Conservation (phyloP, 2,113 vertebrate genomes). For the Peromyscus maniculatus region DNA sequence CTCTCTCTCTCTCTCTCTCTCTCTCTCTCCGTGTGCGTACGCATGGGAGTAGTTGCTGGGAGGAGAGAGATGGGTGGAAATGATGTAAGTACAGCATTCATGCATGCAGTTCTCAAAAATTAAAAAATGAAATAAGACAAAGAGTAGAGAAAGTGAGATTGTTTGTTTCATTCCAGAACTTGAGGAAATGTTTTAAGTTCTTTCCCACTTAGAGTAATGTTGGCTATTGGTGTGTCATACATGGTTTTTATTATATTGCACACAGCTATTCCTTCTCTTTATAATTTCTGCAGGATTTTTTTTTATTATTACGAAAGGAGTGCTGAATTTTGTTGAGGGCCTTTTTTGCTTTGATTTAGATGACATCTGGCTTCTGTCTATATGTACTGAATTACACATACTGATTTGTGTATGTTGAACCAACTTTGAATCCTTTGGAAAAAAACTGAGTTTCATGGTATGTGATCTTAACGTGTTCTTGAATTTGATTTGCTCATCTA, state of each 20-base stretch:
- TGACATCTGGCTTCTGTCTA: neutral
- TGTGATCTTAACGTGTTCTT: neutral
- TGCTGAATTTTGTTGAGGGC: neutral
- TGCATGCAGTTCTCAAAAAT: neutral
- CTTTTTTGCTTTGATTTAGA: neutral
- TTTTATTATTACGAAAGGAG: neutral
- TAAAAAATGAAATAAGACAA: neutral
- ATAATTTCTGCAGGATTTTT: neutral
- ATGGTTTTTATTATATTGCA: neutral
- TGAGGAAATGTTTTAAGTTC: neutral
- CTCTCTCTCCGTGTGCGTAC: too few species aligned
- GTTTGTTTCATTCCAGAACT: neutral
- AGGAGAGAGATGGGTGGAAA: neutral
- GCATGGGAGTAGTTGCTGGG: neutral
- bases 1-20: too few species aligned
- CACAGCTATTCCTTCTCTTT: neutral
- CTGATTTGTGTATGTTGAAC: neutral
- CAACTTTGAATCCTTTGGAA: neutral
- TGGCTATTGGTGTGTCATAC: neutral
- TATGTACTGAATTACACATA: neutral
- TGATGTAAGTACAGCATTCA: neutral
- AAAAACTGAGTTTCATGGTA: neutral
- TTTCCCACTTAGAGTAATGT: neutral
- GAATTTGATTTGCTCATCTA: neutral
- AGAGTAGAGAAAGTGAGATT: neutral